Percentiles rank a stretch among this genome's conserved stretches.
phyloP scores from a whole-genome alignment of 2,888 invertebrate genomes.

The Mesopsocus fuscifrons region DNA sequence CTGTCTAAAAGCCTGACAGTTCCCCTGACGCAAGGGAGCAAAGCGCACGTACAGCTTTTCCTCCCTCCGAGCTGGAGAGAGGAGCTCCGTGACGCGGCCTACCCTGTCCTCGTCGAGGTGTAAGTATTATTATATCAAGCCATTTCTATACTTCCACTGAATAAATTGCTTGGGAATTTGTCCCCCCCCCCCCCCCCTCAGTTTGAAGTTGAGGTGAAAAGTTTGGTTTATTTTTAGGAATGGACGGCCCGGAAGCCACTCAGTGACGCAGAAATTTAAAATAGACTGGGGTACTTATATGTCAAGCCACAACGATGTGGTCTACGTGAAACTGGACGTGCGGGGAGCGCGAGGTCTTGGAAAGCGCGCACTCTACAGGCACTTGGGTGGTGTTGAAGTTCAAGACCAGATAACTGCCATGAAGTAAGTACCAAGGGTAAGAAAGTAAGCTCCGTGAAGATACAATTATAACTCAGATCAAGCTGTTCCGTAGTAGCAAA shows the following conservation, averaged over 20 bases:
- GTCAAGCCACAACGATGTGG: conserved; percentile 76
- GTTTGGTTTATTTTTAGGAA: conserved; percentile 42
- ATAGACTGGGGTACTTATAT: conserved; percentile 87
- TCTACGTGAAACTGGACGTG: conserved; percentile 80
- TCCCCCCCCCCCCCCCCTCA: background rate
- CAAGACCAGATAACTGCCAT: conserved; percentile 80
- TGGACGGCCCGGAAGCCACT: conserved; percentile 79
- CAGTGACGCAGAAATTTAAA: conserved; percentile 70
- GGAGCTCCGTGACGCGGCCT: conserved; percentile 67
- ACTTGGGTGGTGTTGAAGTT: conserved; percentile 76
- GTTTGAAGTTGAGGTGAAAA: background rate
- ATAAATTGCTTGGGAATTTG: no score
- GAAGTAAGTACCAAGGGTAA: no score
- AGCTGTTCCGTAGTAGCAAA: no score
- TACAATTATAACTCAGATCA: no score
- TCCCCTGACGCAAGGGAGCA: conserved; percentile 63
- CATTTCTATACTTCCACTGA: no score
- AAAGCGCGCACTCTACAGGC: conserved; percentile 58
- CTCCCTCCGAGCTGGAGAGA: conserved; percentile 79
- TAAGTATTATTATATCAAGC: no score
- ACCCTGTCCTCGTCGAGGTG: conserved; percentile 77
- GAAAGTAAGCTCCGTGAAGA: no score
- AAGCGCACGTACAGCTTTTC: conserved; percentile 71
- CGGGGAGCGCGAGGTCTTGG: conserved; percentile 69
- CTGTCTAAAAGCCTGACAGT: conserved; percentile 67